Evolutionary conservation across 2,113 vertebrate species (phyloP), one percentile per base, ranked within the genome.

Genomic region (Poeciliopsis prolifica): DNA sequence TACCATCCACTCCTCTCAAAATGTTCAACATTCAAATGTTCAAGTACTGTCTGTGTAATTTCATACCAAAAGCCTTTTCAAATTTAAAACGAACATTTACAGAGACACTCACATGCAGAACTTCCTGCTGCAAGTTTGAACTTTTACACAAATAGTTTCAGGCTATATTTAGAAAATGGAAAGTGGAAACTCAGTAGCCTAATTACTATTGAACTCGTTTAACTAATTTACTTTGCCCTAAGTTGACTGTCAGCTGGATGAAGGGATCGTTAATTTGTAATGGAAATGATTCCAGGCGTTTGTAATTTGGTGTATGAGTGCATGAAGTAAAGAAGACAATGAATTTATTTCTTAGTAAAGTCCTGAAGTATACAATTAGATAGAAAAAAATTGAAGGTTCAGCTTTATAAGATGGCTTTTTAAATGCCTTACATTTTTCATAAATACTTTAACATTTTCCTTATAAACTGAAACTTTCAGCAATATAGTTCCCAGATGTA

Each of bases 121-220:
- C 68, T 26, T 2, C n/a, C 35, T 71, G 13, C 14, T 58, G 73
- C 77, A 44, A 62, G 22, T 79, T 80, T 70, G 40, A 5, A 72
- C 72, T 74, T 86, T 69, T 80, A 44, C 54, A 4, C 54, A 72
- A 85, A 87, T 42, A 69, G 64, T 65, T 83, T 82, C 78, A 75
- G 72, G 63, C 62, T 42, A 19, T 83, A 66, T 87, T 87, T 77
- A 78, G 72, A n/a, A 3, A 83, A 71, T 73, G 78, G 68, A 83
- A 82, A 85, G 75, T 81, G 79, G 78, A 90, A 87, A 87, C 65
- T n/a, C 48, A 64, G 68, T 51, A 0, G 68, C 44, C 75, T 85
- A 88, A 91, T 88, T 89, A 81, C 79, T 83, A 88, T 88, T 3
- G 71, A 91, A 79, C 86, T 78, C 51, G 73, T 89, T 83, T 79